Evolutionary conservation across 2,113 vertebrate genomes (phyloP).

Genomic region (Typhlomys cinereus): DNA sequence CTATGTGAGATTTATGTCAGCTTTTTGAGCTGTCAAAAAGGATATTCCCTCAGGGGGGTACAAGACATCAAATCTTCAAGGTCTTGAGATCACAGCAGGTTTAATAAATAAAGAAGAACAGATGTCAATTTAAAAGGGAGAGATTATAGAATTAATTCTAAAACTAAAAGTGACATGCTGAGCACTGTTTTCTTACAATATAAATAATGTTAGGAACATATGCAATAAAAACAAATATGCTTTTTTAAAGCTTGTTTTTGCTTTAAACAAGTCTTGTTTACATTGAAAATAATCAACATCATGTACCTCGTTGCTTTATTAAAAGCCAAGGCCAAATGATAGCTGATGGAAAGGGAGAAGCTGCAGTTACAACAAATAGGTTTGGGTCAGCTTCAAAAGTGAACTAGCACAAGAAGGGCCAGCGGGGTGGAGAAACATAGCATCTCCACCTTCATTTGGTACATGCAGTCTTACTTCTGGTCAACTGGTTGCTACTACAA

Average conservation of each 20-base stretch:
- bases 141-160: constrained; percentile 62
- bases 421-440: neutral
- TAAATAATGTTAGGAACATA: constrained; percentile 36
- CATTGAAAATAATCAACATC: neutral
- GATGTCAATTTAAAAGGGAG: constrained; percentile 66
- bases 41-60: constrained; percentile 55
- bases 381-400: neutral
- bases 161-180: constrained; percentile 56
- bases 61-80: constrained; percentile 62
- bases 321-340: neutral
- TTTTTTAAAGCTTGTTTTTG: neutral
- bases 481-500: too few relatives aligned
- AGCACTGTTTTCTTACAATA: constrained; percentile 56
- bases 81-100: constrained; percentile 63
- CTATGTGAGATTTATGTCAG: constrained; percentile 41
- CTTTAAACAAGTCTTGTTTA: constrained; percentile 56
- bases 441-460: neutral
- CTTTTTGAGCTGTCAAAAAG: constrained; percentile 41
- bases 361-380: neutral
- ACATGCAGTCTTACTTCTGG: neutral
- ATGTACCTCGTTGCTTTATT: neutral
- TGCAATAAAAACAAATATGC: neutral
- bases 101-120: constrained; percentile 69
- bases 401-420: neutral
- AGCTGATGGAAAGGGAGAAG: neutral